A percentile compares a stretch with the other conserved stretches of the same genome.
These are phyloP conservation scores for Oreortyx pictus DNA, from an alignment of 2,797 vertebrate species.

Conservation along the genomic window DNA sequence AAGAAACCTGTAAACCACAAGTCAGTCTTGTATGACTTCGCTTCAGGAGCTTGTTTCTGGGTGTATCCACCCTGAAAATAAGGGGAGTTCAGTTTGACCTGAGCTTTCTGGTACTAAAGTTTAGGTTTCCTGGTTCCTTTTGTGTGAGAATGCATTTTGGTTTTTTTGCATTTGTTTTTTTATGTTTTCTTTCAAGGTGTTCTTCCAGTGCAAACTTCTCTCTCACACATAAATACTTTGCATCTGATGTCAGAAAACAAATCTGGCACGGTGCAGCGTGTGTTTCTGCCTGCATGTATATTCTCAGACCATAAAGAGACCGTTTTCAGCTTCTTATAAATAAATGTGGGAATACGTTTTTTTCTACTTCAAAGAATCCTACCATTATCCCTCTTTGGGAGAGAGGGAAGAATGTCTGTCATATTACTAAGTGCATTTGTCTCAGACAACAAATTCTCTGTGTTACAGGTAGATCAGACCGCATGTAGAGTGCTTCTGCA, in stretches of 20 bases:
- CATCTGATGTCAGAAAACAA: neutral
- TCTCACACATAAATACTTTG: neutral
- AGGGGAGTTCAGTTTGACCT: neutral
- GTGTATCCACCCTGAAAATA: neutral
- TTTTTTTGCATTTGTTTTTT: neutral
- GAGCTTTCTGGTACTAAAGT: neutral
- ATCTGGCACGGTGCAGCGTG: neutral
- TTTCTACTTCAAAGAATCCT: neutral
- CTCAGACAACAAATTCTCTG: neutral
- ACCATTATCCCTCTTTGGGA: neutral
- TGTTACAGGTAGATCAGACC: neutral
- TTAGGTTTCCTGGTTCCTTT: neutral
- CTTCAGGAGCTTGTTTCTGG: neutral
- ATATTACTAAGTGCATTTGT: neutral
- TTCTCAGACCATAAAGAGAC: neutral
- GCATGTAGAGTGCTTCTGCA: neutral
- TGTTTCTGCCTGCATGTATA: neutral
- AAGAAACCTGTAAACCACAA: neutral
- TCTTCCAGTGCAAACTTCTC: neutral
- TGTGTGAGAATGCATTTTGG: neutral
- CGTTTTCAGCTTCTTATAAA: neutral
- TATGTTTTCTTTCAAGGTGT: neutral
- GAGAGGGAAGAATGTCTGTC: neutral
- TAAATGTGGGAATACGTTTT: neutral
- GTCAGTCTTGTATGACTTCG: neutral